These are phyloP conservation scores for Paratilapia polleni DNA, from an alignment of 2,113 vertebrate species.

Conservation along the genomic window DNA sequence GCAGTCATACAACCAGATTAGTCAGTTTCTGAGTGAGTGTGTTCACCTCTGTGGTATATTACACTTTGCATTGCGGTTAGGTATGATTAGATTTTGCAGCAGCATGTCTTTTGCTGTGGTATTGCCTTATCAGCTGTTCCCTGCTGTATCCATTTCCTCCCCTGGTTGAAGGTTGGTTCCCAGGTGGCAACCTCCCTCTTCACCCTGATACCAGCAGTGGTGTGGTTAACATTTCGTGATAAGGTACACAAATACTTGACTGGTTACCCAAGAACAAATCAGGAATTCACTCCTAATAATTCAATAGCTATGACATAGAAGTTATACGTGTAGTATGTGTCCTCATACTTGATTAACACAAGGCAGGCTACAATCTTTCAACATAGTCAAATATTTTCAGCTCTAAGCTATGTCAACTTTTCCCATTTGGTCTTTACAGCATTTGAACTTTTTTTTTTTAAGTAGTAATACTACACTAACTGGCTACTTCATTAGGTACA, in stretches of 20 bases:
- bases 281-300: not conserved
- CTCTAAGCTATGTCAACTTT: not conserved
- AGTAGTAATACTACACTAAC: not conserved
- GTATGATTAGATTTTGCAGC: not conserved
- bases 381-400: not conserved
- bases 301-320: not conserved
- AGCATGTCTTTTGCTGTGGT: not conserved
- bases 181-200: not conserved
- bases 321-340: not conserved
- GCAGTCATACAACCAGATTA: not conserved
- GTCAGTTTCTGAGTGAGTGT: not conserved
- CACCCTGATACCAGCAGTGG: not conserved
- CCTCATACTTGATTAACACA: not conserved
- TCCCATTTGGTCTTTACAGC: not conserved
- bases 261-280: not conserved
- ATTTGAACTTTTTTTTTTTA: not conserved
- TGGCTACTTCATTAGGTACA: not conserved
- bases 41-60: not conserved
- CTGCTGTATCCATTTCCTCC: not conserved
- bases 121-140: not conserved
- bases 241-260: not conserved
- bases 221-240: not conserved
- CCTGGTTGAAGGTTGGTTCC: not conserved
- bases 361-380: not conserved
- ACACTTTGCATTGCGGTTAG: not conserved